Percentiles rank a stretch among this genome's conserved stretches.
Evolutionary conservation across 2,113 vertebrate genomes (phyloP).

Genomic region (Heterocephalus glaber): DNA sequence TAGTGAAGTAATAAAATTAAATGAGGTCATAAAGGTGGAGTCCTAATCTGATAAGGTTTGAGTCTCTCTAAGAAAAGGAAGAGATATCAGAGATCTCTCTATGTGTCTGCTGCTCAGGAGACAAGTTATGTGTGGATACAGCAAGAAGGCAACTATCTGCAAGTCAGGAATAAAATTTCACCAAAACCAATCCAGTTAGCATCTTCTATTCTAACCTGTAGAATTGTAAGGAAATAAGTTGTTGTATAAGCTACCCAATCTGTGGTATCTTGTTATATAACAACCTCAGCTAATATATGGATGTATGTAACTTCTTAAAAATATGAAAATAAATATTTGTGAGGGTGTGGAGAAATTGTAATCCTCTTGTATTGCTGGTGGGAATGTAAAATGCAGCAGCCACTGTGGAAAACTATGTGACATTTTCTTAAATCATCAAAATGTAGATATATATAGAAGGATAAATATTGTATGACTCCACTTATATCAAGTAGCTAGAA

Average conservation of each 20-base stretch:
- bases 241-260: not conserved
- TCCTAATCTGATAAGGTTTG: not conserved
- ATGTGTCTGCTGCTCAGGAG: not conserved
- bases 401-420: not conserved
- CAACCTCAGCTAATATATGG: not conserved
- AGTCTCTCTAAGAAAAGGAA: not conserved
- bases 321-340: not conserved
- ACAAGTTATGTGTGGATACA: not conserved
- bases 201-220: not conserved
- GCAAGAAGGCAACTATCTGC: not conserved
- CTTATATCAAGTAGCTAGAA: not conserved
- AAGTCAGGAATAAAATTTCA: not conserved
- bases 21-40: not conserved
- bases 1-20: not conserved
- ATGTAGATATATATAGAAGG: not conserved
- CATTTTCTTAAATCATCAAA: slow-evolving; percentile 13
- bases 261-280: not conserved
- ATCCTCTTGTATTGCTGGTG: not conserved
- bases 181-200: not conserved
- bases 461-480: not conserved
- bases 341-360: not conserved
- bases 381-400: not conserved
- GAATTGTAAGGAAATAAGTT: not conserved
- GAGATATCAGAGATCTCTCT: not conserved
- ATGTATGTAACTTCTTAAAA: not conserved